Base-by-base conservation (phyloP, 2,888 invertebrate genomes). In the Tetragonisca angustula region DNA sequence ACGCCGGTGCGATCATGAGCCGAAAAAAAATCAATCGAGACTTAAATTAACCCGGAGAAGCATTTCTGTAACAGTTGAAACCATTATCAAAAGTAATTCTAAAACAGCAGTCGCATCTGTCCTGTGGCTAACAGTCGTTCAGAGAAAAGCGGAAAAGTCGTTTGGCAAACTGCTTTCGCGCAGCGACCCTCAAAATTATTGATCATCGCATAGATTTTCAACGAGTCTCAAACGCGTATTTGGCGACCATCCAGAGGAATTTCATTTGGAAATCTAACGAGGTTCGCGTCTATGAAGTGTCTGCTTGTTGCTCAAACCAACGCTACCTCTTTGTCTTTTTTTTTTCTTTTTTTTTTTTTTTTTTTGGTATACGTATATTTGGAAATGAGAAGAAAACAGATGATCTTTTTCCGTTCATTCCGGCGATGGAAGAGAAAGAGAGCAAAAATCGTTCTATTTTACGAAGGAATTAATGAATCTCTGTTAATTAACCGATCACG, bases 161-260 rank as follows among this genome's bases (percentile, higher is more conserved):
- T 83, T 82, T 82, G 83, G 50, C 71, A 76, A 83, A 83, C 76
- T 76, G 83, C 83, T 52, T 52, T 83, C 67, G 65, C 59, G 17
- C 64, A 4, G 43, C 59, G 67, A 67, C 49, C 61, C 32, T 61
- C 15, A 61, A 81, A 67, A 83, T 71, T 68, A 76, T 83, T 43
- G 83, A 83, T 83, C 56, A 56, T n/a, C 56, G 50, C 83, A 76
- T 54, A 62, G 76, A 68, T 68, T 83, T 83, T 68, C 50, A 68
- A 62, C 15, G 67, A 36, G 36, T 61, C 62, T 71, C 13, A 61
- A 62, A 62, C 67, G 27, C 59, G 56, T 54, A 56, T 83, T 65
- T 83, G 83, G 83, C 83, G 21, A 24, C 50, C 59, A 21, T 68
- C 83, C 83, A 77, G 32, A 3, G 62, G 24, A 73, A 77, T 65